Evolutionary conservation across 2,888 invertebrate species (phyloP).

Genomic region (Lagria hirta): DNA sequence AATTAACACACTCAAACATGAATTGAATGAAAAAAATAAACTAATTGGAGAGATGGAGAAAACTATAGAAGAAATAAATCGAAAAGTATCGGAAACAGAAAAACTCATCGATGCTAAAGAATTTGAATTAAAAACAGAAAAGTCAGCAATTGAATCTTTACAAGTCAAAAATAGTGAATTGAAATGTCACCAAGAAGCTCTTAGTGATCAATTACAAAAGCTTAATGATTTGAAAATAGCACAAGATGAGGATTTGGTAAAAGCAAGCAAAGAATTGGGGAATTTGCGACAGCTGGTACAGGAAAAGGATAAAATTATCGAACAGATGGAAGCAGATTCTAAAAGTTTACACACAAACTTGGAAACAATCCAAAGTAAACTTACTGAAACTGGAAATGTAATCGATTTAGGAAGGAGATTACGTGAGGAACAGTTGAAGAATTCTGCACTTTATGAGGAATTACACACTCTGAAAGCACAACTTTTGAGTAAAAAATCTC

Average conservation of each 20-base stretch:
- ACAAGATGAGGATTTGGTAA: slow-evolving; percentile 56
- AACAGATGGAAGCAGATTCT: slow-evolving; percentile 62
- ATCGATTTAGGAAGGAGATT: slow-evolving; percentile 59
- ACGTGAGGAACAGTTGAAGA: slow-evolving; percentile 58
- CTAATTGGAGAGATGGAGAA: neutral
- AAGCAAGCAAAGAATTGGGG: slow-evolving; percentile 58
- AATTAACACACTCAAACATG: neutral
- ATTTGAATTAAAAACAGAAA: slow-evolving; percentile 6
- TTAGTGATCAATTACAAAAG: slow-evolving; percentile 48
- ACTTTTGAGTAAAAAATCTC: slow-evolving; percentile 50
- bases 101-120: neutral
- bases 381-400: slow-evolving; percentile 55
- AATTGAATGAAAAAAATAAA: neutral
- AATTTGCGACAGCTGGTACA: slow-evolving; percentile 60
- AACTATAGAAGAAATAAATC: slow-evolving; percentile 1
- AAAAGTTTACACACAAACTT: slow-evolving; percentile 59
- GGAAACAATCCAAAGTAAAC: slow-evolving; percentile 56
- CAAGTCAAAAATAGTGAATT: slow-evolving; percentile 11
- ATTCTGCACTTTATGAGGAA: slow-evolving; percentile 48
- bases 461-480: slow-evolving; percentile 43
- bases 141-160: slow-evolving; percentile 2
- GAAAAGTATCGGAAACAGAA: slow-evolving; percentile 4
- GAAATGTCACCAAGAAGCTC: slow-evolving; percentile 3
- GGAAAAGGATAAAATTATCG: slow-evolving; percentile 61
- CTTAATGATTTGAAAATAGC: slow-evolving; percentile 51